Percentiles rank a stretch among this genome's conserved stretches.
Conservation (phyloP, 1,140 invertebrate genomes). For the Drosophila ficusphila region DNA sequence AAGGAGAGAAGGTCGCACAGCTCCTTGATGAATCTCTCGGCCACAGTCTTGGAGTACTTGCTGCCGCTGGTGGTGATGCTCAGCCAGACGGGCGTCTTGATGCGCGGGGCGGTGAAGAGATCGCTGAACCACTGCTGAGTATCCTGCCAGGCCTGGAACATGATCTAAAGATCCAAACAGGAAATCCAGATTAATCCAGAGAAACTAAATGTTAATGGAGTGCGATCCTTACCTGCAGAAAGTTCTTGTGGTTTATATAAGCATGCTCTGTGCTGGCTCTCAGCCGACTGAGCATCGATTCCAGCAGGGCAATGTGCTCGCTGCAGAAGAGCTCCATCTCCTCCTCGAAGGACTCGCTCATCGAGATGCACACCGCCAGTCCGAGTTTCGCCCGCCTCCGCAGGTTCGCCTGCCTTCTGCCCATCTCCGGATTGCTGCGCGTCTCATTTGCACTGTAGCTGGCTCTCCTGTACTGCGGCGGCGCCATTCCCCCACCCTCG, state of each 20-base stretch:
- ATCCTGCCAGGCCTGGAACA: slow-evolving; percentile 86
- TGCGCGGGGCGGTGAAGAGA: slow-evolving; percentile 88
- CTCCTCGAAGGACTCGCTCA: slow-evolving; percentile 84
- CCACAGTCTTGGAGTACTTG: slow-evolving; percentile 84
- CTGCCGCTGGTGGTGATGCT: slow-evolving; percentile 85
- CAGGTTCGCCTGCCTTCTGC: slow-evolving; percentile 55
- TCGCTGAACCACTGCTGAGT: slow-evolving; percentile 87
- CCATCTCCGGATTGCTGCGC: slow-evolving; percentile 82
- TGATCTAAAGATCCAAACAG: slow-evolving; percentile 60
- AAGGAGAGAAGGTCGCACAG: slow-evolving; percentile 86
- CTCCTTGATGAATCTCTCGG: slow-evolving; percentile 86
- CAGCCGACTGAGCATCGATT: slow-evolving; percentile 90
- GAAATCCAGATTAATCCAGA: background rate
- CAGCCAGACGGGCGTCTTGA: slow-evolving; percentile 89
- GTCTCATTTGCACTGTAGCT: slow-evolving; percentile 78
- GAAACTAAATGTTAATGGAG: background rate
- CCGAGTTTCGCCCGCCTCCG: slow-evolving; percentile 85
- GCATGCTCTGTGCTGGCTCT: slow-evolving; percentile 86
- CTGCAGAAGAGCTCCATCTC: slow-evolving; percentile 89
- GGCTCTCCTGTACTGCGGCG: slow-evolving; percentile 64
- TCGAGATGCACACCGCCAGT: slow-evolving; percentile 84
- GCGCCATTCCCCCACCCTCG: slow-evolving; percentile 70
- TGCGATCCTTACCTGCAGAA: slow-evolving; percentile 58
- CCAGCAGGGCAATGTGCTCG: slow-evolving; percentile 92
- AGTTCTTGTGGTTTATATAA: slow-evolving; percentile 82